Base-by-base conservation (phyloP, 2,888 invertebrate genomes). In the Linnaemya vulpina region DNA sequence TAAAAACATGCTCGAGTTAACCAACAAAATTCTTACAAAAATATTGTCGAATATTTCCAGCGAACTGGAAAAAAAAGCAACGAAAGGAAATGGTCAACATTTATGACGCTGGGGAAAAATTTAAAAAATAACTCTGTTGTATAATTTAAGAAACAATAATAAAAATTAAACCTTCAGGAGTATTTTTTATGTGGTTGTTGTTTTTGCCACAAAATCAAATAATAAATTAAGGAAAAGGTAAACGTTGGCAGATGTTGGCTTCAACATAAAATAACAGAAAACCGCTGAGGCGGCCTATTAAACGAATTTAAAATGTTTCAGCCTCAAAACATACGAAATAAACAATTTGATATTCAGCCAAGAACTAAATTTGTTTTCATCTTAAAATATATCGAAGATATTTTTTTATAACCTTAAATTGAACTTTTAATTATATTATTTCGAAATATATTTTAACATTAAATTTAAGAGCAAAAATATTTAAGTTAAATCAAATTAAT, bases 1-100 rank as follows among this genome's bases (percentile, higher is more conserved):
- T 17, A 60, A 60, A 51, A 51, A 68, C 38, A 38, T 38, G 51
- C 49, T 38, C 38, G 9, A 68, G 51, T 38, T 38, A 68, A 13
- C 51, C 15, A 35, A 51, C 13, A 8, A 38, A 51, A 9, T 9
- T 20, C 20, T 68, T 51, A 38, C 46, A 25, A 49, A 13, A 63
- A 63, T 63, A 25, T 63, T 63, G 63, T 22, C n/a, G 22, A 40
- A 46, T 7, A 13, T 38, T 53, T 1, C 7, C 68, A 51, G n/a
- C 51, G 35, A 20, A 68, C n/a, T 20, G 3, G 20, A 68, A 51
- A 17, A 30, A 20, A 1, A 30, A 30, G 5, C 2, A 30, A 30
- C 30, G 30, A 30, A 30, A 30, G 3, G 30, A 30, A 3, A 30
- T 30, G n/a, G 46, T 3, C 35, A 38, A 20, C 15, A 51, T 46